Evolutionary conservation across 2,113 vertebrate genomes (phyloP).

Genomic region (Prochilodus magdalenae): DNA sequence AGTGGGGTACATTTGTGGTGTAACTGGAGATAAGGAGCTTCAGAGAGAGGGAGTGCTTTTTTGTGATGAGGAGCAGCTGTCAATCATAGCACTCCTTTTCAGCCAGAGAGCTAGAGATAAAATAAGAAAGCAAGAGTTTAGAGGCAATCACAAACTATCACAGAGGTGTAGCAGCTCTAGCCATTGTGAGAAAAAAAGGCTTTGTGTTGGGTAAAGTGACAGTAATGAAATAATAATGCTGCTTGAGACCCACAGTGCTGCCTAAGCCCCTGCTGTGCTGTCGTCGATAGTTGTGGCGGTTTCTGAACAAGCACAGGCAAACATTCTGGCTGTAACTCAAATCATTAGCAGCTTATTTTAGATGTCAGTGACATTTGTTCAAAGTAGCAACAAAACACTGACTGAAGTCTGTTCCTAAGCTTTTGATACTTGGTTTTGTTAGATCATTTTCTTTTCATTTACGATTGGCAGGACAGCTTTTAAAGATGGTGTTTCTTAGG

Average conservation of each 20-base stretch:
- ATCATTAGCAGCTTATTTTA: background rate
- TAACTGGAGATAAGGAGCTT: conserved; percentile 55
- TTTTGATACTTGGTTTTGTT: background rate
- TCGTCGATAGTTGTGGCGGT: background rate
- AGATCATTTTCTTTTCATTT: no score
- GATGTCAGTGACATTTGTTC: background rate
- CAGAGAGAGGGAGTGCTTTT: conserved; percentile 51
- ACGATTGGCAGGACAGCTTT: no score
- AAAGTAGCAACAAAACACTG: background rate
- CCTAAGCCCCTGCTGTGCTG: background rate
- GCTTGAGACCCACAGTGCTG: background rate
- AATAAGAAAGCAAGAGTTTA: conserved; percentile 11
- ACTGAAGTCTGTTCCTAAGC: background rate
- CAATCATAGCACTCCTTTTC: conserved; percentile 16
- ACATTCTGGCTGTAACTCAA: no score
- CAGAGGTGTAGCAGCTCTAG: background rate
- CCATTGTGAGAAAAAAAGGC: background rate
- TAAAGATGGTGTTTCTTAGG: no score
- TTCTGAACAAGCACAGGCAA: background rate
- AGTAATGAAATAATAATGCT: background rate
- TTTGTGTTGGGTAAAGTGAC: no score
- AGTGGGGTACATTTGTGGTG: background rate
- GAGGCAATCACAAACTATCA: background rate
- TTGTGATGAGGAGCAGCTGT: conserved; percentile 31
- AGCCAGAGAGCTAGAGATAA: conserved; percentile 1